Conservation (phyloP, 2,113 vertebrate genomes). For the Camelus dromedarius region DNA sequence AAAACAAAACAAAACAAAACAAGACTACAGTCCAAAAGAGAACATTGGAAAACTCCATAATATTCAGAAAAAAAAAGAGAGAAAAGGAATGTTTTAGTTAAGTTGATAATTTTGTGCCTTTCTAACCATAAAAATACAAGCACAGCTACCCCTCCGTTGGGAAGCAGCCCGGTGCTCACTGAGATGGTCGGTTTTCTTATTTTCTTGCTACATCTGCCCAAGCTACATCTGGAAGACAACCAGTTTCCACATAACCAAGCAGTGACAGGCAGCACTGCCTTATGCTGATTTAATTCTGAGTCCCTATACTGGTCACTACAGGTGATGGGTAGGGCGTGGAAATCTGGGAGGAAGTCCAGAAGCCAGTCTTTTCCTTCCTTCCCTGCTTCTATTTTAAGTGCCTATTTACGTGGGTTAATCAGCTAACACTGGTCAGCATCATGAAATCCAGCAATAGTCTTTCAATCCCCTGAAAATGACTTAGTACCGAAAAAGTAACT, state of each 20-base stretch:
- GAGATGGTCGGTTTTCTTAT: conserved; percentile 82
- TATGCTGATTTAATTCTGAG: conserved; percentile 51
- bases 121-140: conserved; percentile 87
- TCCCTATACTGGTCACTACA: conserved; percentile 39
- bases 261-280: conserved; percentile 52
- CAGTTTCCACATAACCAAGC: conserved; percentile 66
- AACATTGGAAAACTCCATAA: conserved; percentile 76
- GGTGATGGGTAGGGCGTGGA: not conserved
- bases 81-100: conserved; percentile 86
- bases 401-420: conserved; percentile 72
- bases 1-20: not conserved
- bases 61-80: conserved; percentile 78
- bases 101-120: conserved; percentile 87
- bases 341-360: conserved; percentile 66
- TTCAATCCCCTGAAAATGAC: conserved; percentile 83
- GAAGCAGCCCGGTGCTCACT: conserved; percentile 81
- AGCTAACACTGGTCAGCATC: conserved; percentile 76
- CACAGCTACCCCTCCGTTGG: conserved; percentile 63
- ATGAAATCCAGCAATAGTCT: conserved; percentile 82
- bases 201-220: conserved; percentile 76
- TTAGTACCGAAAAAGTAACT: conserved; percentile 82
- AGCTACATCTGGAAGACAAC: conserved; percentile 70
- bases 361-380: conserved; percentile 75
- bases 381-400: conserved; percentile 67
- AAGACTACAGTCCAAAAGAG: conserved; percentile 62